These are phyloP conservation scores for Drosophila merina DNA, from an alignment of 2,888 invertebrate species.

Conservation along the genomic window DNA sequence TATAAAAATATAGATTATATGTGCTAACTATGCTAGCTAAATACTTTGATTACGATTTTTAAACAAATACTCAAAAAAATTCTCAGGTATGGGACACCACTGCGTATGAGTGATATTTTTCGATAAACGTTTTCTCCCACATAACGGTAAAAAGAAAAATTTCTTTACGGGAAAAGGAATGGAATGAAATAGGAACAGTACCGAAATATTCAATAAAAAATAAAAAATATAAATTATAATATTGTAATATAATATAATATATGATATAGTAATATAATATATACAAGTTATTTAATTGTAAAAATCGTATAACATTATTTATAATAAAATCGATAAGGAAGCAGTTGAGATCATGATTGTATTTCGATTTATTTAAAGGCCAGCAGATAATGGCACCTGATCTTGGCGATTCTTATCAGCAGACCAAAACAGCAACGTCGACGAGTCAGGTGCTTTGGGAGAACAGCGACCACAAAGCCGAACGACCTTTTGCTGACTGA, in stretches of 20 bases:
- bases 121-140: too few species aligned
- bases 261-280: too few species aligned
- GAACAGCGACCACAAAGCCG: slow-evolving; percentile 61
- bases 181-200: too few species aligned
- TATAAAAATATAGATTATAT: not conserved
- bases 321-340: not conserved
- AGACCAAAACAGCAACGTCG: slow-evolving; percentile 16
- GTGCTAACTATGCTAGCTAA: too few species aligned
- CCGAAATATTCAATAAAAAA: too few species aligned
- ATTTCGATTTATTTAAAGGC: slow-evolving; percentile 13
- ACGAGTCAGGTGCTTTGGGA: slow-evolving; percentile 62
- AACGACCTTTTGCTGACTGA: slow-evolving; percentile 79
- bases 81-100: not conserved
- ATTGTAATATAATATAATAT: too few species aligned
- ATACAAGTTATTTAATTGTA: too few species aligned
- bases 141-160: too few species aligned
- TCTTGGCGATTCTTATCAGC: slow-evolving; percentile 35
- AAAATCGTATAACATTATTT: slow-evolving; percentile 8
- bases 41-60: too few species aligned
- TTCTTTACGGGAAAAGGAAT: too few species aligned
- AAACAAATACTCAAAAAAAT: too few species aligned
- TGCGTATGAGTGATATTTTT: slow-evolving; percentile 5
- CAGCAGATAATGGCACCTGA: slow-evolving; percentile 30
- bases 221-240: not conserved
- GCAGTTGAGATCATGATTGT: slow-evolving; percentile 11